These are phyloP conservation scores for Chaetorhynchus papuensis DNA, from an alignment of 2,113 vertebrate genomes.

Conservation along the genomic window DNA sequence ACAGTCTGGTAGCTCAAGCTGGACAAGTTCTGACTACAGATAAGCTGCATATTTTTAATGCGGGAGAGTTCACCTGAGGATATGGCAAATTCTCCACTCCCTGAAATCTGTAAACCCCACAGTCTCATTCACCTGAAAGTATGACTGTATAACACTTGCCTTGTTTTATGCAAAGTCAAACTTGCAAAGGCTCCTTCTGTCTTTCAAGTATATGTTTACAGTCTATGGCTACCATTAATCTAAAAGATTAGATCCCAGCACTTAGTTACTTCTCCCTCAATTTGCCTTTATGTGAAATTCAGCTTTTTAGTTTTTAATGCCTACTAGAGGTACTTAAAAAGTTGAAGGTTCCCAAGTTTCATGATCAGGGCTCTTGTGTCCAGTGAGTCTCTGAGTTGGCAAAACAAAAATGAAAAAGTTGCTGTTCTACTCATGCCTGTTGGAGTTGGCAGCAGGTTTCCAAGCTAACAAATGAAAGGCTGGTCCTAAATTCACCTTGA, in stretches of 20 bases:
- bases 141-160: background rate
- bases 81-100: background rate
- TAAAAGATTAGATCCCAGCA: background rate
- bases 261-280: background rate
- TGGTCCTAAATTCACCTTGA: background rate
- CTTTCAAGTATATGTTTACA: background rate
- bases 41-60: background rate
- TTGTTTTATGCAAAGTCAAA: background rate
- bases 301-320: background rate
- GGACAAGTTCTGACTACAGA: conserved; percentile 41
- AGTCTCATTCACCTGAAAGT: background rate
- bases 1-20: conserved; percentile 16
- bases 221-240: background rate
- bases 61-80: conserved; percentile 20
- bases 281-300: background rate
- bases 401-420: background rate
- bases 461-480: background rate
- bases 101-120: background rate
- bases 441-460: background rate
- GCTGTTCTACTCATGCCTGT: background rate
- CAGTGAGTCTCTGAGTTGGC: background rate
- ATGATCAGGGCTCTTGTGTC: background rate
- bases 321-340: rapidly evolving
- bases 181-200: background rate
- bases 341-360: background rate